These are phyloP conservation scores for Falco peregrinus DNA, from an alignment of 2,797 vertebrate genomes.

Conservation along the genomic window DNA sequence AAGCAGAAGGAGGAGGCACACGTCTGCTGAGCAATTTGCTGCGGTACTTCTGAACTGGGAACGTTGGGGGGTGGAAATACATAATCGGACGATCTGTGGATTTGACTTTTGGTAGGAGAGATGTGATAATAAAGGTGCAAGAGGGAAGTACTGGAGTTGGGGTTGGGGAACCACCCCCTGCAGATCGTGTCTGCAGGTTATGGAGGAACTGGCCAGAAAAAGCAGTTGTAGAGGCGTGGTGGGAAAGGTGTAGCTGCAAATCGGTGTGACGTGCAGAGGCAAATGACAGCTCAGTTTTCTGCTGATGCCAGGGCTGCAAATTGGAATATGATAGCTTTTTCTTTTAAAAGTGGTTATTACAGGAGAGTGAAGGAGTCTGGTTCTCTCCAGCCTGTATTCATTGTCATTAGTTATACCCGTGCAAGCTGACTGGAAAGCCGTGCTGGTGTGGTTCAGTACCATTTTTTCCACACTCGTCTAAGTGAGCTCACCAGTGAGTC, in stretches of 20 bases:
- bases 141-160: neutral
- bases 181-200: neutral
- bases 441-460: neutral
- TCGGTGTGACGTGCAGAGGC: neutral
- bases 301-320: neutral
- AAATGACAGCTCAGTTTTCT: neutral
- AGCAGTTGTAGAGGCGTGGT: neutral
- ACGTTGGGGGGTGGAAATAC: accelerated
- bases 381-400: neutral
- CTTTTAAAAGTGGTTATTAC: neutral
- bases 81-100: accelerated
- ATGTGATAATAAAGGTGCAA: neutral
- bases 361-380: neutral
- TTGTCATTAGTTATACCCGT: neutral
- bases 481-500: neutral
- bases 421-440: neutral
- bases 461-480: neutral
- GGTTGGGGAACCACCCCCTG: neutral
- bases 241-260: neutral
- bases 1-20: neutral
- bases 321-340: neutral
- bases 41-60: neutral
- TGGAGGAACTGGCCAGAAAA: neutral
- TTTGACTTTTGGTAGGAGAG: neutral
- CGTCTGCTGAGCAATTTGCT: neutral